Percentiles rank a stretch among this genome's conserved stretches.
These are phyloP conservation scores for Tragelaphus strepsiceros DNA, from an alignment of 2,113 vertebrate genomes.

Conservation along the genomic window DNA sequence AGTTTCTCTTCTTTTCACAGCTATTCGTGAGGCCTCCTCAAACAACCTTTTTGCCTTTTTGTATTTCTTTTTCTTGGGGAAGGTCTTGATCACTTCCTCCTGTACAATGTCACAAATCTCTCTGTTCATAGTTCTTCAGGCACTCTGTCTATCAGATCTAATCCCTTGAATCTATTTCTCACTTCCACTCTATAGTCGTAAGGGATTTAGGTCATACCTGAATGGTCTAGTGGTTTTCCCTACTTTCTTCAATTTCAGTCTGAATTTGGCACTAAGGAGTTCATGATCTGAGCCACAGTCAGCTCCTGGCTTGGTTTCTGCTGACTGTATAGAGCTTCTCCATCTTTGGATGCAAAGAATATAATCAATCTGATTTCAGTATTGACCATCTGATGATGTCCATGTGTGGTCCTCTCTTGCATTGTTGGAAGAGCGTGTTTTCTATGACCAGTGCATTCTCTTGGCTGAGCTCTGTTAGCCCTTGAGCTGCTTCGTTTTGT, in stretches of 20 bases:
- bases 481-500: accelerated
- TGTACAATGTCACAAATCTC: neutral
- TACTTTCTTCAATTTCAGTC: neutral
- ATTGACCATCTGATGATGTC: neutral
- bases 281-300: neutral
- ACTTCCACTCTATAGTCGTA: neutral
- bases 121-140: neutral
- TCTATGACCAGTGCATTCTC: neutral
- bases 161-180: neutral
- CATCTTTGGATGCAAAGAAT: neutral
- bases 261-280: neutral
- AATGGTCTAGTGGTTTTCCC: neutral
- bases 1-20: neutral
- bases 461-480: neutral
- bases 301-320: neutral
- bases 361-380: neutral
- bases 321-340: neutral
- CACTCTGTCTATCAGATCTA: neutral
- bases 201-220: neutral
- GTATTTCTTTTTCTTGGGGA: neutral
- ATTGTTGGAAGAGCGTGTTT: neutral
- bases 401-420: neutral
- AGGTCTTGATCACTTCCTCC: neutral
- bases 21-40: neutral
- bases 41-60: neutral